Evolutionary conservation across 2,888 invertebrate genomes (phyloP).

Genomic region (Azorinus chamasolen): DNA sequence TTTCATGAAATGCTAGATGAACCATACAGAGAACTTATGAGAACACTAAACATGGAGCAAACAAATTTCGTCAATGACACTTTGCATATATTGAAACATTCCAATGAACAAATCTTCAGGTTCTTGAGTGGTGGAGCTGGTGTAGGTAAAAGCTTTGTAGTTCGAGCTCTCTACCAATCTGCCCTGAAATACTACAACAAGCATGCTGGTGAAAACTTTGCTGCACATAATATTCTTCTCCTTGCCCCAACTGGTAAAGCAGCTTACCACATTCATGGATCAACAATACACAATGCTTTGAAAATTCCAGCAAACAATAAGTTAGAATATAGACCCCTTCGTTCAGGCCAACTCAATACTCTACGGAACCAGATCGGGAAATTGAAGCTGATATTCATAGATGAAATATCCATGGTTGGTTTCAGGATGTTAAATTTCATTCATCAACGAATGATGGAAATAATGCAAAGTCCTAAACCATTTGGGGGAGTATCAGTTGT

Average conservation of each 20-base stretch:
- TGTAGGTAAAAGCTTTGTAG: slow-evolving; percentile 41
- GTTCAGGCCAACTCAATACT: slow-evolving; percentile 33
- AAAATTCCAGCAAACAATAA: slow-evolving; percentile 37
- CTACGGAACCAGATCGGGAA: slow-evolving; percentile 37
- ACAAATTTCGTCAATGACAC: slow-evolving; percentile 63
- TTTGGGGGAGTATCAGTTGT: slow-evolving; percentile 61
- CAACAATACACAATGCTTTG: slow-evolving; percentile 44
- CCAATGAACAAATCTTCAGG: slow-evolving; percentile 39
- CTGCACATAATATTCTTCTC: slow-evolving; percentile 13
- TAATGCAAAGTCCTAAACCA: slow-evolving; percentile 33
- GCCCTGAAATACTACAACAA: slow-evolving; percentile 18
- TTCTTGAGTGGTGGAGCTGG: slow-evolving; percentile 51
- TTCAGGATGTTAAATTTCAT: too few relatives aligned
- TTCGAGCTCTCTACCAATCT: slow-evolving; percentile 35
- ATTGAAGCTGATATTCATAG: slow-evolving; percentile 51
- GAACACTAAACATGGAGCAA: too few relatives aligned
- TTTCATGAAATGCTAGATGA: slow-evolving; percentile 49
- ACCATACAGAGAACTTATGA: slow-evolving; percentile 70
- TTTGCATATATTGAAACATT: slow-evolving; percentile 50
- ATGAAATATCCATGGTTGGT: slow-evolving; percentile 70
- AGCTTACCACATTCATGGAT: slow-evolving; percentile 39
- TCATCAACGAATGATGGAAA: too few relatives aligned
- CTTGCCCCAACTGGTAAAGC: too few relatives aligned
- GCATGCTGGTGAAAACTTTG: neutral
- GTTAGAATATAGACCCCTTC: slow-evolving; percentile 38